Evolutionary conservation across 1,140 invertebrate species (phyloP), one percentile per base, ranked within the genome.

Genomic region (Polyergus mexicanus): DNA sequence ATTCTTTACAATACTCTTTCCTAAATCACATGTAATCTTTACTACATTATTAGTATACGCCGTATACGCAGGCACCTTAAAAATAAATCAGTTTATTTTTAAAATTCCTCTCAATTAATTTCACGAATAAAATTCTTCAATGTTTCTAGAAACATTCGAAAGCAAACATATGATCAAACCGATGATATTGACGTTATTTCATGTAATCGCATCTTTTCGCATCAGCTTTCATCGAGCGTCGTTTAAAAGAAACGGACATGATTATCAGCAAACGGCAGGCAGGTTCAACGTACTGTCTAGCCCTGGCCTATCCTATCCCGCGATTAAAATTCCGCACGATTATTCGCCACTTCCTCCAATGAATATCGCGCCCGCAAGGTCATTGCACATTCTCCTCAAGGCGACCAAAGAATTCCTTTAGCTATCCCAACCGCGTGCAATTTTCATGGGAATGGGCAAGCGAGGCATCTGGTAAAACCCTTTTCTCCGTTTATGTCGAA

Each of bases 281-380:
- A 47, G 72, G 84, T 81, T 86, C 84, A 86, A 86, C 22, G 84
- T 25, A 81, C 84, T 16, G 51, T 60, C 76, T 62, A 60, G 41
- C 65, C 7, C 35, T 80, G 44, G 41, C 71, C 47, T 51, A 51
- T 58, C 22, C 75, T 62, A 58, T 81, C 54, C 11, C 35, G 72
- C 76, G 76, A 86, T 86, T 86, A 44, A 69, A 66, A 86, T 86
- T 86, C 84, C 56, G 54, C 62, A 38, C 84, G 84, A 86, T 86
- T 81, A 86, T 86, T 62, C 66, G 77, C 51, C 28, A 81, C 84
- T 71, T 86, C 84, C 77, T 86, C 54, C 84, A 62, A 71, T 81
- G 84, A 83, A 83, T 62, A 77, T 65, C 58, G 72, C 81, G 32
- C 62, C 81, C 56, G 81, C 84, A 86, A 86, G 84, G 84, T 86